phyloP scores from a whole-genome alignment of 2,113 vertebrate genomes.

The Hyperopisus bebe region DNA sequence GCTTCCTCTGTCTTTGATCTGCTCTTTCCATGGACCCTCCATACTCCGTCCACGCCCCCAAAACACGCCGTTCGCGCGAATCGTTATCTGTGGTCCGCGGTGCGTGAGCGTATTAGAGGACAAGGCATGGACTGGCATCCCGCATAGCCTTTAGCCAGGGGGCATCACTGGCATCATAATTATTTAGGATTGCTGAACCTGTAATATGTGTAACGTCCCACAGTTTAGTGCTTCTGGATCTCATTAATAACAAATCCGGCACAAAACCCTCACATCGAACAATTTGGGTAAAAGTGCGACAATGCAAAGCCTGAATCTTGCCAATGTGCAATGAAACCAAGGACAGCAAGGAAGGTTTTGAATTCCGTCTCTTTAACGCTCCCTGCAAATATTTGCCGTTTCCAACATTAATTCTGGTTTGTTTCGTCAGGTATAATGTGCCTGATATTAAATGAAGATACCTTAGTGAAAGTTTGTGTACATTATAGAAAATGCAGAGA shows the following conservation, averaged over 20 bases:
- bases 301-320: background rate
- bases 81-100: background rate
- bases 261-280: background rate
- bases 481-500: background rate
- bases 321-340: background rate
- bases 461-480: background rate
- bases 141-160: background rate
- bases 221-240: background rate
- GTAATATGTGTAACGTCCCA: background rate
- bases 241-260: background rate
- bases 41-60: background rate
- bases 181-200: background rate
- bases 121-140: background rate
- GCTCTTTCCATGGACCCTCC: background rate
- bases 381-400: background rate
- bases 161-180: background rate
- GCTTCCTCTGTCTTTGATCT: background rate
- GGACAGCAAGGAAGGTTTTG: background rate
- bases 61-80: background rate
- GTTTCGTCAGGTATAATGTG: background rate
- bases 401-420: background rate
- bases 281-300: background rate
- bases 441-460: background rate
- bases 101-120: background rate
- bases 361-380: background rate